Conservation (phyloP, 1,140 invertebrate species). For the Geopemphigus sp. region DNA sequence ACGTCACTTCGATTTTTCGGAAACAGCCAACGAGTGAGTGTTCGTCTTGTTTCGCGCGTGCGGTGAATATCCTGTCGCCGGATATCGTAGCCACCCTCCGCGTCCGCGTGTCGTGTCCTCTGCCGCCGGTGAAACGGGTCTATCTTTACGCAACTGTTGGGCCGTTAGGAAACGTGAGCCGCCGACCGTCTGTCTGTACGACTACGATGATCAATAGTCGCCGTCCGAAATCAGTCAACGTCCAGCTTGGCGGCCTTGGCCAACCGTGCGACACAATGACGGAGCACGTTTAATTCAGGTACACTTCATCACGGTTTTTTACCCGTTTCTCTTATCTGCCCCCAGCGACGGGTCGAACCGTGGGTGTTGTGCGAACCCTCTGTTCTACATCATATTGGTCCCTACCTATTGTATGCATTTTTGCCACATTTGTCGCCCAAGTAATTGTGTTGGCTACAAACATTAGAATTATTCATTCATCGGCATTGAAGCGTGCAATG, state of each 20-base stretch:
- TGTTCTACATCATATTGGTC: no score
- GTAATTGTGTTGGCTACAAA: no score
- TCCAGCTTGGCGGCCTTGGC: neutral
- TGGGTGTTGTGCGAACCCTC: no score
- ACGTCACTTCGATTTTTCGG: neutral
- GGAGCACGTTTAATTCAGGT: constrained; percentile 19
- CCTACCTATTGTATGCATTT: no score
- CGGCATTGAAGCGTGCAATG: no score
- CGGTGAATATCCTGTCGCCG: neutral
- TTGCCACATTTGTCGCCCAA: no score
- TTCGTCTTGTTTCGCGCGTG: neutral
- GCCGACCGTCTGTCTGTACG: neutral
- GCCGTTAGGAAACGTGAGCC: no score
- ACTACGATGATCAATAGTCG: neutral
- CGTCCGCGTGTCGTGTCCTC: no score
- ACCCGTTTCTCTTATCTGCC: no score
- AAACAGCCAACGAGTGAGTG: neutral
- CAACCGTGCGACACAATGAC: neutral
- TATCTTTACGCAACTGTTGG: no score
- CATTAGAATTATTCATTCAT: no score
- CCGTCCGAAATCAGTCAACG: neutral
- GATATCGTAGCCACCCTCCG: neutral
- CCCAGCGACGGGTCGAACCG: no score
- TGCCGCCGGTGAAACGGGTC: neutral
- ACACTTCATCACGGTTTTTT: neutral